Conservation (phyloP, 2,888 invertebrate genomes). For the Thelaira solivaga region DNA sequence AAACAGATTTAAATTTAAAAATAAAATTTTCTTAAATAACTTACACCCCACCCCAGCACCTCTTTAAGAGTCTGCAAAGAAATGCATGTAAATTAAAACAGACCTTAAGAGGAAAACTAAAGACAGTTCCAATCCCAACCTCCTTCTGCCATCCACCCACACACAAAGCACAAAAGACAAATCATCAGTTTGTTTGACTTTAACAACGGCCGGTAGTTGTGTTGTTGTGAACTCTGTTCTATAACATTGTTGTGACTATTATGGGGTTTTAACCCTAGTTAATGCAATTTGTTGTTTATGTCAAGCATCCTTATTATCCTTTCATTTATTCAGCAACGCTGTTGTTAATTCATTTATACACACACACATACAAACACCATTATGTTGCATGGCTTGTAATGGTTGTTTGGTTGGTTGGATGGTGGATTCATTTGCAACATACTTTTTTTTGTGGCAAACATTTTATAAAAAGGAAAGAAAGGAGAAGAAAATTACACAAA, state of each 20-base stretch:
- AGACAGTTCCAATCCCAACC: not conserved
- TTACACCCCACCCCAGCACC: too few relatives aligned
- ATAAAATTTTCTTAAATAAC: too few relatives aligned
- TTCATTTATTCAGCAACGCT: conserved; percentile 75
- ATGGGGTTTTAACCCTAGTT: conserved; percentile 54
- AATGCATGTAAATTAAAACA: conserved; percentile 1
- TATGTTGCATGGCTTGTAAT: conserved; percentile 32
- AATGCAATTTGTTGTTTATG: conserved; percentile 63
- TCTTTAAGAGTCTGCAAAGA: not conserved
- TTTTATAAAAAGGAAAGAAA: not conserved
- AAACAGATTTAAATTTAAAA: too few relatives aligned
- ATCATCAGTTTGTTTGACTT: conserved; percentile 1
- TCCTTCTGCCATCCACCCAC: not conserved
- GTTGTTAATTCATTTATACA: conserved; percentile 74
- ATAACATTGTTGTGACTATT: conserved; percentile 34
- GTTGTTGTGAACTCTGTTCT: not conserved
- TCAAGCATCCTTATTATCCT: conserved; percentile 73
- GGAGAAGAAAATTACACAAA: conserved; percentile 25
- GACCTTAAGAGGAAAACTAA: not conserved
- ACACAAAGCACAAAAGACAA: not conserved
- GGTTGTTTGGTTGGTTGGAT: conserved; percentile 20
- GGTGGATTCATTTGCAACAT: conserved; percentile 9
- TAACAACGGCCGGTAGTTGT: not conserved
- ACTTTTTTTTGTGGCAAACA: not conserved
- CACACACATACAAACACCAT: conserved; percentile 48